These are phyloP conservation scores for Perdita meconis DNA, from an alignment of 2,888 invertebrate species.

Conservation along the genomic window DNA sequence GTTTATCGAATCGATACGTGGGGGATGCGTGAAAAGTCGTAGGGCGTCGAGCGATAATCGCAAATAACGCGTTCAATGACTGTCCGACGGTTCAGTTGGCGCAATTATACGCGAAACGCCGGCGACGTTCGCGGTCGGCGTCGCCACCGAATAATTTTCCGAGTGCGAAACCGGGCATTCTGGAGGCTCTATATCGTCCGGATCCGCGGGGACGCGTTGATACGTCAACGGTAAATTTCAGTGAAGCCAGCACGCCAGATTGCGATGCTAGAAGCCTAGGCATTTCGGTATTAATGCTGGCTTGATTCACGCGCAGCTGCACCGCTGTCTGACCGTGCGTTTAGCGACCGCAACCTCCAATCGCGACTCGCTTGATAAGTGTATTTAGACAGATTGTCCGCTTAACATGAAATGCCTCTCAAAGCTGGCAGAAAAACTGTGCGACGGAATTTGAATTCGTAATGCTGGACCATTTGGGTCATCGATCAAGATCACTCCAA, in stretches of 20 bases:
- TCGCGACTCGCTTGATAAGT: slow-evolving; percentile 37
- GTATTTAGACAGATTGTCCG: slow-evolving; percentile 25
- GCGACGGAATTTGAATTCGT: no score
- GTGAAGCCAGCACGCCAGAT: slow-evolving; percentile 48
- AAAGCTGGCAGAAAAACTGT: neutral
- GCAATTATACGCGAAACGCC: neutral
- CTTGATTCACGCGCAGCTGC: slow-evolving; percentile 50
- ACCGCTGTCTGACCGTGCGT: slow-evolving; percentile 11
- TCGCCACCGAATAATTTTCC: slow-evolving; percentile 49
- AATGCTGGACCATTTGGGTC: no score
- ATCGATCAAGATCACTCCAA: no score
- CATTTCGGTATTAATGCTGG: slow-evolving; percentile 64
- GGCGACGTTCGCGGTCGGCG: neutral
- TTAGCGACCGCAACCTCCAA: slow-evolving; percentile 42
- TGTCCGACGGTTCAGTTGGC: neutral
- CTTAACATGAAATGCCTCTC: slow-evolving; percentile 8
- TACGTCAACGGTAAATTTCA: slow-evolving; percentile 57
- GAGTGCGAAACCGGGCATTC: slow-evolving; percentile 10
- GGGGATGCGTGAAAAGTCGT: slow-evolving; percentile 4
- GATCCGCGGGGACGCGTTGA: slow-evolving; percentile 43
- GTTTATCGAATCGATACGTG: slow-evolving; percentile 47
- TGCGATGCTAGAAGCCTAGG: slow-evolving; percentile 32
- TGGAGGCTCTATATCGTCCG: slow-evolving; percentile 2
- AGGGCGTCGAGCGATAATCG: slow-evolving; percentile 14
- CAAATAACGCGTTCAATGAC: slow-evolving; percentile 12